A percentile compares a stretch with the other conserved stretches of the same genome.
Evolutionary conservation across 2,888 invertebrate species (phyloP).

Genomic region (Eristalis arbustorum): DNA sequence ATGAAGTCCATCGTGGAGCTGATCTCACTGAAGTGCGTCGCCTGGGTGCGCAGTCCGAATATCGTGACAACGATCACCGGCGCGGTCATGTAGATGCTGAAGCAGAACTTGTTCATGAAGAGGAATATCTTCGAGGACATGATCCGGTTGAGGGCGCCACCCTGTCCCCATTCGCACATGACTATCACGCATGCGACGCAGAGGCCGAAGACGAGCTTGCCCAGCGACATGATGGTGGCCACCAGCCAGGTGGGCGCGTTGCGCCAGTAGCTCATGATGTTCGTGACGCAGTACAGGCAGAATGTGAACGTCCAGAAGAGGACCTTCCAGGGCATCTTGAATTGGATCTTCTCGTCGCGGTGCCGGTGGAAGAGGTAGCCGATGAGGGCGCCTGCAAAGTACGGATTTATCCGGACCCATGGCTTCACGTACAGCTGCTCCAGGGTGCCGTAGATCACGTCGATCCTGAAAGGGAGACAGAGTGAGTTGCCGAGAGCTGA

Average conservation of each 20-base stretch:
- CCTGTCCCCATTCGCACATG: slow-evolving; percentile 74
- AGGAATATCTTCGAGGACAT: slow-evolving; percentile 74
- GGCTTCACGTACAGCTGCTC: slow-evolving; percentile 75
- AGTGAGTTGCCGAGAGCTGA: neutral
- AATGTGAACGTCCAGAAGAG: slow-evolving; percentile 73
- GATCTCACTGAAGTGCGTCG: slow-evolving; percentile 74
- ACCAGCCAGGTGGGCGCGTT: slow-evolving; percentile 74
- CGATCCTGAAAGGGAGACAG: slow-evolving; percentile 72
- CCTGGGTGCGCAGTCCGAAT: slow-evolving; percentile 73
- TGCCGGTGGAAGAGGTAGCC: slow-evolving; percentile 73
- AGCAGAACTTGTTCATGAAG: slow-evolving; percentile 76
- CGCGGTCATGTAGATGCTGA: slow-evolving; percentile 76
- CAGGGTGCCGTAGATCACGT: slow-evolving; percentile 74
- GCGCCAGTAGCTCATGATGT: slow-evolving; percentile 76
- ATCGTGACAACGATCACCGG: slow-evolving; percentile 73
- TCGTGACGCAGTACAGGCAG: slow-evolving; percentile 72
- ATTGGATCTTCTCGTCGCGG: slow-evolving; percentile 49
- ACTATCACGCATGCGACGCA: slow-evolving; percentile 74
- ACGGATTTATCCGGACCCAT: slow-evolving; percentile 75
- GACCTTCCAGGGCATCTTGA: slow-evolving; percentile 44
- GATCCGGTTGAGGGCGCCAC: slow-evolving; percentile 72
- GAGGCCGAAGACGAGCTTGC: slow-evolving; percentile 75
- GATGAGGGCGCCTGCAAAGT: slow-evolving; percentile 74
- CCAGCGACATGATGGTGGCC: slow-evolving; percentile 75
- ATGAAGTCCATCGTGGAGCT: slow-evolving; percentile 73